Percentiles rank a stretch among this genome's conserved stretches.
Conservation (phyloP, 2,888 invertebrate genomes). For the Electrophaes corylata region DNA sequence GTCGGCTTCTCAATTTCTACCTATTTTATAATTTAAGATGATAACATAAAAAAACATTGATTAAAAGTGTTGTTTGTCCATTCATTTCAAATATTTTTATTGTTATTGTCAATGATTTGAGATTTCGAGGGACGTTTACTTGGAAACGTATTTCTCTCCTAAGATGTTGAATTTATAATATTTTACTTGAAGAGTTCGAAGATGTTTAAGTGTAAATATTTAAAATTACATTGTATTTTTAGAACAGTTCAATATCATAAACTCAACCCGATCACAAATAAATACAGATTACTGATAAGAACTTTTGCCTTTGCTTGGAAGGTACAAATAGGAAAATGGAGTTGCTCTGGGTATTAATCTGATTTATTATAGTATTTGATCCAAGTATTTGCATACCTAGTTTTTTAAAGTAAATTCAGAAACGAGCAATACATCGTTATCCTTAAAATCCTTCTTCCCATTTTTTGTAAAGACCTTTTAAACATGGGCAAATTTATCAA, state of each 20-base stretch:
- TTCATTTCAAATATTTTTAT: background rate
- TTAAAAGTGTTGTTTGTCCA: slow-evolving; percentile 11
- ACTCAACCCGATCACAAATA: slow-evolving; percentile 32
- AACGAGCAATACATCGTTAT: background rate
- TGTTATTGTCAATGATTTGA: slow-evolving; percentile 27
- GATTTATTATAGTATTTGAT: background rate
- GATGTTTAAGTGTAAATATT: slow-evolving; percentile 7
- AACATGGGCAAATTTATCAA: slow-evolving; percentile 50
- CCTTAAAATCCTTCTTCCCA: slow-evolving; percentile 22
- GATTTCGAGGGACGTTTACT: slow-evolving; percentile 24
- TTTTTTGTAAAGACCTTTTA: slow-evolving; percentile 22
- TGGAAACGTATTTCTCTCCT: slow-evolving; percentile 19
- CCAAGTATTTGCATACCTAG: too few species aligned
- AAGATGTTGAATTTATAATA: slow-evolving; percentile 38
- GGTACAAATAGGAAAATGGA: slow-evolving; percentile 34
- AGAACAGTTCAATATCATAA: slow-evolving; percentile 28
- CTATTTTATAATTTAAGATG: slow-evolving; percentile 23
- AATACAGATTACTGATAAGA: slow-evolving; percentile 23
- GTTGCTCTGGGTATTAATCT: slow-evolving; percentile 5
- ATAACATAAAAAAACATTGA: slow-evolving; percentile 10
- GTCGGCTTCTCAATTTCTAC: slow-evolving; percentile 32
- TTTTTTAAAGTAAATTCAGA: background rate
- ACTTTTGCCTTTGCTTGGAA: slow-evolving; percentile 45
- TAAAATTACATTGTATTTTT: background rate
- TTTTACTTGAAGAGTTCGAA: slow-evolving; percentile 20